A percentile compares a stretch with the other conserved stretches of the same genome.
Conservation (phyloP, 2,113 vertebrate genomes). For the Nannospalax galili region DNA sequence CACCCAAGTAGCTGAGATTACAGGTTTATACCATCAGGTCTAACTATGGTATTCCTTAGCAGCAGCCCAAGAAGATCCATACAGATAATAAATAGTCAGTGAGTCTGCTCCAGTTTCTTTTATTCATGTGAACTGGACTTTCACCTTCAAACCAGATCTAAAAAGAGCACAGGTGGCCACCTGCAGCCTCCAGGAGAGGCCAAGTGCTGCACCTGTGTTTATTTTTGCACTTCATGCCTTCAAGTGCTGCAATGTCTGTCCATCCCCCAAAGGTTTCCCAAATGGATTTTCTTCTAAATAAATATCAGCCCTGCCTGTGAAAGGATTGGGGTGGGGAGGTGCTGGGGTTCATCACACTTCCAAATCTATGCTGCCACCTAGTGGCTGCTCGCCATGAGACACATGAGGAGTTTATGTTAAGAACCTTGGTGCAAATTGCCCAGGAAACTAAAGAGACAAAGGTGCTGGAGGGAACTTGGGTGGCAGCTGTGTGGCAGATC, state of each 20-base stretch:
- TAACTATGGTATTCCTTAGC: not conserved
- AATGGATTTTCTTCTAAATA: conserved; percentile 43
- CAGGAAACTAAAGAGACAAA: not conserved
- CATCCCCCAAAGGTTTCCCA: not conserved
- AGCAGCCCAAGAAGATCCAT: not conserved
- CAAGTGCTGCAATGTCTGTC: not conserved
- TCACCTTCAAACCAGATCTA: conserved; percentile 27
- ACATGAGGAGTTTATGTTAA: not conserved
- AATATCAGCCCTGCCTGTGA: not conserved
- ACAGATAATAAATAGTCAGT: not conserved
- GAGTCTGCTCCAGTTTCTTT: not conserved
- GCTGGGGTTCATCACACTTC: not conserved
- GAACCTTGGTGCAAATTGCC: not conserved
- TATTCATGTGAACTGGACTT: not conserved
- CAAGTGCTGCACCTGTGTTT: not conserved
- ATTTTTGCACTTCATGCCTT: not conserved
- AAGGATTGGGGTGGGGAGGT: not conserved
- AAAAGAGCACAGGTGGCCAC: not conserved
- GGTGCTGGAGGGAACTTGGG: not conserved
- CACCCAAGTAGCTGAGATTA: not conserved
- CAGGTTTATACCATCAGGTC: not conserved
- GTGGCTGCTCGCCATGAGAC: not conserved
- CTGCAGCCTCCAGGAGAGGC: not conserved
- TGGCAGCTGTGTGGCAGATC: fast-evolving
- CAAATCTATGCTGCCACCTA: conserved; percentile 68